A percentile compares a stretch with the other conserved stretches of the same genome.
These are phyloP conservation scores for Glyptemys insculpta DNA, from an alignment of 2,797 vertebrate genomes.

Conservation along the genomic window DNA sequence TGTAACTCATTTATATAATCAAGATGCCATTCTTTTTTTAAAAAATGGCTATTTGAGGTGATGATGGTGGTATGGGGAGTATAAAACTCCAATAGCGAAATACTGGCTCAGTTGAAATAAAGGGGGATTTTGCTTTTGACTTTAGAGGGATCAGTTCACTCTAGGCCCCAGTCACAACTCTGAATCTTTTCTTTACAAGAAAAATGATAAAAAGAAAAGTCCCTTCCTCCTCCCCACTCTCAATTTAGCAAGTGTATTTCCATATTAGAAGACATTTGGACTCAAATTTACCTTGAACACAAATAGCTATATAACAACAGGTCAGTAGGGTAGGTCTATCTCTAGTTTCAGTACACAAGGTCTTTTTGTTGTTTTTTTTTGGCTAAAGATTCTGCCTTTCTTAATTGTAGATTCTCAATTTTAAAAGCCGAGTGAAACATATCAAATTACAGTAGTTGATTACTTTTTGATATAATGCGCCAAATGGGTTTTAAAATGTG, in stretches of 20 bases:
- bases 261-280: not conserved
- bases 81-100: not conserved
- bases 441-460: not conserved
- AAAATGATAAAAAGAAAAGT: not conserved
- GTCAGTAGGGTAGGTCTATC: not conserved
- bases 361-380: not conserved
- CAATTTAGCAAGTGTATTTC: not conserved
- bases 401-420: not conserved
- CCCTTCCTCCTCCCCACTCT: not conserved
- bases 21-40: no score
- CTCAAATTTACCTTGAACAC: not conserved
- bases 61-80: not conserved
- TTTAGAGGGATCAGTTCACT: not conserved
- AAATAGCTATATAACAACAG: not conserved
- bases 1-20: not conserved
- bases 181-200: not conserved
- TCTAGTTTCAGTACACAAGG: not conserved
- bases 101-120: not conserved
- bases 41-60: not conserved
- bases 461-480: not conserved
- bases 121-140: not conserved
- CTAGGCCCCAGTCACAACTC: not conserved
- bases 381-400: not conserved
- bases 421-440: constrained; percentile 1
- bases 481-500: not conserved